Evolutionary conservation across 2,113 vertebrate genomes (phyloP).

Genomic region (Alligator sinensis): DNA sequence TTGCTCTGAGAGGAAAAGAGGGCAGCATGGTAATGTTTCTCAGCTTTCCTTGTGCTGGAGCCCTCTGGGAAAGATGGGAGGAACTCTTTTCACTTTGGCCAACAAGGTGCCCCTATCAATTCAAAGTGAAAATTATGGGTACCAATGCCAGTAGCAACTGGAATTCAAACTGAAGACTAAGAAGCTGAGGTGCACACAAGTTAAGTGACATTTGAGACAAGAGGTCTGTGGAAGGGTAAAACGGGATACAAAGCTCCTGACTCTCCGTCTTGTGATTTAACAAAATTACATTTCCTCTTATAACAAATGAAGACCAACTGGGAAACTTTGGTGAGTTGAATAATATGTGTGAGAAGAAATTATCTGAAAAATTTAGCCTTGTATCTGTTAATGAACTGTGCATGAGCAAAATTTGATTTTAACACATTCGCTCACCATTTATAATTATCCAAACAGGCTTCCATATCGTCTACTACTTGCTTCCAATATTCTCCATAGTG

Average conservation of each 20-base stretch:
- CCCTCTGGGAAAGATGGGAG: no score
- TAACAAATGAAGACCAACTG: not conserved
- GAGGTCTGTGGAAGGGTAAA: no score
- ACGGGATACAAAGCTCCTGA: not conserved
- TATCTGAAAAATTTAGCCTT: not conserved
- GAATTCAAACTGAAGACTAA: no score
- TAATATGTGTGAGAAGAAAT: not conserved
- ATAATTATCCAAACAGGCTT: not conserved
- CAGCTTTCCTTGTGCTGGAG: no score
- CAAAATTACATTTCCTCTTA: not conserved
- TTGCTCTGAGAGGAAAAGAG: not conserved
- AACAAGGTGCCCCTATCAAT: no score
- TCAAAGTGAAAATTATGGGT: no score
- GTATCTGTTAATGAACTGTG: not conserved
- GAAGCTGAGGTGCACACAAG: no score
- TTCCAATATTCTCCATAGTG: not conserved
- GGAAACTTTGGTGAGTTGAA: not conserved
- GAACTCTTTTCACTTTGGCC: no score
- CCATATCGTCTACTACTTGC: not conserved
- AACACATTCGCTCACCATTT: not conserved
- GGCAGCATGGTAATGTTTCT: no score
- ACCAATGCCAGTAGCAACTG: no score
- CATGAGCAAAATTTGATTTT: not conserved
- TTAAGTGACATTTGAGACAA: no score
- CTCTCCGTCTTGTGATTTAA: not conserved